These are phyloP conservation scores for Agrochola litura DNA, from an alignment of 2,888 invertebrate species.

Conservation along the genomic window DNA sequence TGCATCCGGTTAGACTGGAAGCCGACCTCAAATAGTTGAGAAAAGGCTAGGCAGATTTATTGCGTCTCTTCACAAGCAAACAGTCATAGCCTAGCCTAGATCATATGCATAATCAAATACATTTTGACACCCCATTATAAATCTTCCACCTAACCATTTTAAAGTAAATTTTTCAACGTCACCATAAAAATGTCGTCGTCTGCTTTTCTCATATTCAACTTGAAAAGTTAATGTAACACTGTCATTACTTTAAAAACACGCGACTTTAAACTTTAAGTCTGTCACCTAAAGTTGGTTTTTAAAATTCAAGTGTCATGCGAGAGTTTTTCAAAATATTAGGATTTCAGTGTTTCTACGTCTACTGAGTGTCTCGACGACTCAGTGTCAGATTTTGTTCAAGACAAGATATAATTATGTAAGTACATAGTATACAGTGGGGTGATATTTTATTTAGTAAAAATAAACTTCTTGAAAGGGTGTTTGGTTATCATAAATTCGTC, in stretches of 20 bases:
- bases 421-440: neutral
- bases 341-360: constrained; percentile 27
- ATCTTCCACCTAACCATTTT: constrained; percentile 44
- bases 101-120: neutral
- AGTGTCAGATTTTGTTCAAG: constrained; percentile 32
- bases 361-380: constrained; percentile 28
- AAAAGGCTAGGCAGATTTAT: neutral
- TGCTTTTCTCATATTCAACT: constrained; percentile 57
- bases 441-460: constrained; percentile 17
- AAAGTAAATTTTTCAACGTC: constrained; percentile 63
- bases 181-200: constrained; percentile 65
- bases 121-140: constrained; percentile 16
- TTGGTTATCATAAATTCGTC: constrained; percentile 19
- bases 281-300: constrained; percentile 1
- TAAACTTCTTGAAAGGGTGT: constrained; percentile 1
- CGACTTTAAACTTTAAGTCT: constrained; percentile 31
- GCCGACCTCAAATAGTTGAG: neutral
- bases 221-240: constrained; percentile 57
- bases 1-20: neutral
- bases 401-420: constrained; percentile 6
- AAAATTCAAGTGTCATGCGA: neutral
- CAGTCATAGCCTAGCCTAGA: neutral
- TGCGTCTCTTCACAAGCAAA: neutral
- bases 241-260: constrained; percentile 34
- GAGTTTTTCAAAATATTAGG: constrained; percentile 35